These are phyloP conservation scores for Coracopsis vasa DNA, from an alignment of 2,113 vertebrate species.

Conservation along the genomic window DNA sequence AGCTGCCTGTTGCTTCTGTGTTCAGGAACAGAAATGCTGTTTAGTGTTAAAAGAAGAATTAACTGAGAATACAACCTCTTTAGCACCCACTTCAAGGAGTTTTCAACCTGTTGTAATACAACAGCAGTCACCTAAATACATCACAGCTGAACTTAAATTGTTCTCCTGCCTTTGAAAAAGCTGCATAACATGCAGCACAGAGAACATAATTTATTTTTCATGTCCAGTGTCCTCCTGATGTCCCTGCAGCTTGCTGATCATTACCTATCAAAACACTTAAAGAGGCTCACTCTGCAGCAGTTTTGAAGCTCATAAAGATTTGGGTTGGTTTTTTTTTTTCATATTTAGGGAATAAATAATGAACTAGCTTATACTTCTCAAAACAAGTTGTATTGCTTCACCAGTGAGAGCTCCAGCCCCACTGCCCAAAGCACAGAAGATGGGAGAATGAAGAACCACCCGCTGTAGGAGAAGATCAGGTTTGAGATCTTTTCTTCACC, in stretches of 20 bases:
- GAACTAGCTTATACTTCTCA: not conserved
- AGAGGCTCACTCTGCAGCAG: too few relatives aligned
- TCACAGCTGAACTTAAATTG: not conserved
- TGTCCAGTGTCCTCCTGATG: not conserved
- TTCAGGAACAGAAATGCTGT: not conserved
- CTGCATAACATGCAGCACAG: not conserved
- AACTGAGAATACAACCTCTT: not conserved
- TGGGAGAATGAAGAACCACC: not conserved
- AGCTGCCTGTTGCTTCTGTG: not conserved
- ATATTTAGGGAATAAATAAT: not conserved
- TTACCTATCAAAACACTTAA: not conserved
- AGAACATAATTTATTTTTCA: not conserved
- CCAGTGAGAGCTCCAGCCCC: not conserved
- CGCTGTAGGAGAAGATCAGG: not conserved
- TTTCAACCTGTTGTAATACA: not conserved
- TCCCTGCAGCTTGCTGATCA: too few relatives aligned
- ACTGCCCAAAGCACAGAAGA: not conserved
- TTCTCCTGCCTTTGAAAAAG: not conserved
- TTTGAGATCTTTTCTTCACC: not conserved
- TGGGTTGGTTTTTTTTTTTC: accelerated
- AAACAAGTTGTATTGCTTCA: not conserved
- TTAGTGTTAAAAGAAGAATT: not conserved
- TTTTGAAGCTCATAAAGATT: not conserved
- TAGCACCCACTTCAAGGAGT: not conserved
- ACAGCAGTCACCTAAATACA: not conserved